phyloP scores from a whole-genome alignment of 2,888 invertebrate genomes.

The Euspilapteryx auroguttella region DNA sequence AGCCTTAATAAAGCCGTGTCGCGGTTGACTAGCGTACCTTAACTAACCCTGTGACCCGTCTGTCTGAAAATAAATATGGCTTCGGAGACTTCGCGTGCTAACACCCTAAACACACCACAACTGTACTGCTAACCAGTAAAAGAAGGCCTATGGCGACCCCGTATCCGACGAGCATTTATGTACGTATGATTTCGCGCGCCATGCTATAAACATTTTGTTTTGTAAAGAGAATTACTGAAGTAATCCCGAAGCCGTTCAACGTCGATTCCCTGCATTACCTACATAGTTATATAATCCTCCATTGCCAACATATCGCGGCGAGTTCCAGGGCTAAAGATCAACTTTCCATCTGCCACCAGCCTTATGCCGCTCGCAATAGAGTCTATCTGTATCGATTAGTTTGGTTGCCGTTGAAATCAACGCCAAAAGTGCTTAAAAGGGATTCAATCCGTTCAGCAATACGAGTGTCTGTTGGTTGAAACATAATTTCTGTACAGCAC shows the following conservation, averaged over 20 bases:
- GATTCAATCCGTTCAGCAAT: conserved; percentile 35
- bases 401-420: conserved; percentile 35
- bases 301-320: conserved; percentile 30
- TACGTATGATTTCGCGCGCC: conserved; percentile 8
- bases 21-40: conserved; percentile 20
- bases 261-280: conserved; percentile 52
- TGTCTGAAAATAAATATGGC: conserved; percentile 26
- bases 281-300: conserved; percentile 52
- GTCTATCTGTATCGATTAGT: too few relatives aligned
- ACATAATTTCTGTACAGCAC: conserved; percentile 23
- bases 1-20: conserved; percentile 25
- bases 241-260: conserved; percentile 58
- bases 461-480: conserved; percentile 27
- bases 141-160: too few relatives aligned
- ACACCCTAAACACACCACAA: neutral
- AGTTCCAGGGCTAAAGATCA: conserved; percentile 13
- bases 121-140: too few relatives aligned
- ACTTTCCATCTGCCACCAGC: conserved; percentile 11
- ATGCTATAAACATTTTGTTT: conserved; percentile 53
- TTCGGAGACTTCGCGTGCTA: conserved; percentile 17
- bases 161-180: too few relatives aligned
- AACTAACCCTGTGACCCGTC: conserved; percentile 31
- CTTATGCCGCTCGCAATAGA: too few relatives aligned
- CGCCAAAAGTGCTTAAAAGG: conserved; percentile 28
- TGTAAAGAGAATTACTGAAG: conserved; percentile 46